Percentiles rank a stretch among this genome's conserved stretches.
Evolutionary conservation across 2,113 vertebrate genomes (phyloP).

Genomic region (Nestor notabilis): DNA sequence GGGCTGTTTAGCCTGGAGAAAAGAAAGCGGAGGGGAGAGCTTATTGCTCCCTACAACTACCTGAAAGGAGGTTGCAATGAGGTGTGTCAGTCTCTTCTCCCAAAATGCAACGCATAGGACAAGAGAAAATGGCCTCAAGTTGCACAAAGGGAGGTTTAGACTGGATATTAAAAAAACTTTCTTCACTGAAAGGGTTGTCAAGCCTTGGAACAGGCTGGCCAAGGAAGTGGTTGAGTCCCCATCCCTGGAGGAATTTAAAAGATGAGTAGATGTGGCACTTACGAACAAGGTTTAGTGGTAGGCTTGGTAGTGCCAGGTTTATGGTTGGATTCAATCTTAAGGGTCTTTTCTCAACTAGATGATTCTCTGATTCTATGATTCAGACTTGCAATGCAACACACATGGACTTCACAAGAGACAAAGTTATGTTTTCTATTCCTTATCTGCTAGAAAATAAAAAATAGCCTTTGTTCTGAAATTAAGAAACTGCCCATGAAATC

Average conservation of each 20-base stretch:
- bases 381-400: neutral
- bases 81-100: neutral
- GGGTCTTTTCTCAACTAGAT: neutral
- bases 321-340: accelerated
- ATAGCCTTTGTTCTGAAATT: neutral
- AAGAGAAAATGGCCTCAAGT: neutral
- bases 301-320: neutral
- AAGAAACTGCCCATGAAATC: neutral
- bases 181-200: neutral
- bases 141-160: neutral
- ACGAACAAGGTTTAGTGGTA: neutral
- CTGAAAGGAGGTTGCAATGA: neutral
- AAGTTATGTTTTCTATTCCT: neutral
- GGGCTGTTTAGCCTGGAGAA: neutral
- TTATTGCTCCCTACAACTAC: neutral
- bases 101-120: neutral
- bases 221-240: neutral
- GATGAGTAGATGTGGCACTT: accelerated
- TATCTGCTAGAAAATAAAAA: neutral
- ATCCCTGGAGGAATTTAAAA: neutral
- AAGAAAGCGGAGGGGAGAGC: accelerated
- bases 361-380: neutral
- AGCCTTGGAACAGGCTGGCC: neutral
- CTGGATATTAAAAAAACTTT: neutral
- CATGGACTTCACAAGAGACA: neutral